phyloP scores from a whole-genome alignment of 2,113 vertebrate species.

The Arothron firmamentum region DNA sequence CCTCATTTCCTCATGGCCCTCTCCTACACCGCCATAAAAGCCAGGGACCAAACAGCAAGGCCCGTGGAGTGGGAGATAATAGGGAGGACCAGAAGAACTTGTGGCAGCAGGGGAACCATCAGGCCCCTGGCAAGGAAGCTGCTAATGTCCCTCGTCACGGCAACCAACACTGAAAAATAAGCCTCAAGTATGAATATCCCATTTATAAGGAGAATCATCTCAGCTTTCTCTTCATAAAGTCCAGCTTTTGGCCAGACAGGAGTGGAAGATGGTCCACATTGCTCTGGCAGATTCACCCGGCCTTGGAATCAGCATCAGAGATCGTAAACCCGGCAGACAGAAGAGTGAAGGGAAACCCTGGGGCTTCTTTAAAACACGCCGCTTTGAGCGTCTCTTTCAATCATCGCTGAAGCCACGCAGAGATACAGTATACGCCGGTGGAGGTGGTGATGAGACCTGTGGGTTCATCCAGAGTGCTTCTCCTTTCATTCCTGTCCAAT shows the following conservation, averaged over 20 bases:
- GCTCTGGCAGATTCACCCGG: constrained; percentile 39
- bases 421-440: constrained; percentile 33
- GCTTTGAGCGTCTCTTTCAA: constrained; percentile 38
- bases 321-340: constrained; percentile 57
- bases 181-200: neutral
- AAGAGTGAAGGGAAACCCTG: constrained; percentile 37
- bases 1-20: constrained; percentile 82
- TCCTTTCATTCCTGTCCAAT: constrained; percentile 11
- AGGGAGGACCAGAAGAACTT: constrained; percentile 56
- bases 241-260: constrained; percentile 11
- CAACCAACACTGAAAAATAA: constrained; percentile 20
- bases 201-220: constrained; percentile 14
- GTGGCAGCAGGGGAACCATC: constrained; percentile 49
- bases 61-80: constrained; percentile 69
- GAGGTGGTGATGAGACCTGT: constrained; percentile 56
- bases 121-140: constrained; percentile 47
- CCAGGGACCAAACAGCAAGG: constrained; percentile 59
- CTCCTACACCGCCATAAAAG: constrained; percentile 77
- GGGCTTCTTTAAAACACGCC: constrained; percentile 49
- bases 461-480: constrained; percentile 59
- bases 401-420: constrained; percentile 34
- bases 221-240: constrained; percentile 11
- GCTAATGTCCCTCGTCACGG: constrained; percentile 43
- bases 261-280: constrained; percentile 20
- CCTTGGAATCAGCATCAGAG: constrained; percentile 45